Evolutionary conservation across 1,140 invertebrate species (phyloP), one percentile per base, ranked within the genome.

Genomic region (Scaptomyza pallida): DNA sequence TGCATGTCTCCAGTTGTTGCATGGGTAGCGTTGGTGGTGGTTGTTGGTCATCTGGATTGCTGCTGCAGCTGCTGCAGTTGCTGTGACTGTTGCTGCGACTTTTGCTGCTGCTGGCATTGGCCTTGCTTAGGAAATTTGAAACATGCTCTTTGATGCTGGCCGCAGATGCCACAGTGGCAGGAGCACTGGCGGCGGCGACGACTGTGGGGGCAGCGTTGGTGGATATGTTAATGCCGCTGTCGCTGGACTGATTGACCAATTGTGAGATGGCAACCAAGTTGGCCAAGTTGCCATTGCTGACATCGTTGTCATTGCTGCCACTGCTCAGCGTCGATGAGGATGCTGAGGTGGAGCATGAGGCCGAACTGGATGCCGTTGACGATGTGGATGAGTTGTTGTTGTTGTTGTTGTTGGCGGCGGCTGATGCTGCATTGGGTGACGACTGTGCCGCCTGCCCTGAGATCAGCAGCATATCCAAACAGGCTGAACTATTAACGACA

Each of bases 1-100:
- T 89, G 63, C 89, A 90, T 1, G 89, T 90, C 59, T 90, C 89
- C 15, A 90, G 56, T 67, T 90, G 89, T 16, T 90, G 80, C 70
- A 74, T 64, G 41, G 75, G 56, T 21, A 77, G 30, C 26, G 51
- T n/a, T n/a, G 33, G 33, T 8, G 33, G 33, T 4, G 33, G 33
- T 10, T 9, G 33, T 9, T 30, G 52, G 16, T 78, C 69, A 19
- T 82, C 72, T n/a, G n/a, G n/a, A n/a, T n/a, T n/a, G 19, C 41
- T 48, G 2, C 51, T 75, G 65, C 68, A 86, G 72, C 69, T 59
- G 19, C 37, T 61, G 60, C 43, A 33, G 55, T 41, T 72, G 55
- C 33, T 73, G n/a, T n/a, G n/a, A 54, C 56, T 67, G 21, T 45
- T 30, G 26, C 72, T 80, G 51, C 47, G 78, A 44, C 69, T 72